phyloP scores from a whole-genome alignment of 2,113 vertebrate species.

The Trogon melanurus region DNA sequence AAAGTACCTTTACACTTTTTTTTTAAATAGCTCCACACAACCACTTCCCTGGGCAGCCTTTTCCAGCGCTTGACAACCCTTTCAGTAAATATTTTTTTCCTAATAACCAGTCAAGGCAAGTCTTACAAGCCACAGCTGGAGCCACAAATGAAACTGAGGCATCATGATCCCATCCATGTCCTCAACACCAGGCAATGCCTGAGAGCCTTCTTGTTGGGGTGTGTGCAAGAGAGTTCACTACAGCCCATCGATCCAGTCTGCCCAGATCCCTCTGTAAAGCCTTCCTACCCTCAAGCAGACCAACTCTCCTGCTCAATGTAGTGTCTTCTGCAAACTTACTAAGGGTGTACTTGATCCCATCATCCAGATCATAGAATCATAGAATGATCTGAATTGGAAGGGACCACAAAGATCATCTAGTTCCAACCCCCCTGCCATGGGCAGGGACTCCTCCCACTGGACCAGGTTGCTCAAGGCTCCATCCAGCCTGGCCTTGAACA shows the following conservation, averaged over 20 bases:
- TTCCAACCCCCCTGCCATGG: too few species aligned
- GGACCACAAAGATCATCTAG: too few species aligned
- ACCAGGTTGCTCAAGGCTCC: too few species aligned
- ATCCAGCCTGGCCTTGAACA: too few species aligned
- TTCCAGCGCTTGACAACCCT: too few species aligned
- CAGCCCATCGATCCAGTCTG: background rate
- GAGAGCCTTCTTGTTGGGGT: too few species aligned
- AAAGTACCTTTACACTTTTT: background rate
- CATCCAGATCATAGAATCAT: too few species aligned
- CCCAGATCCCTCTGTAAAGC: background rate
- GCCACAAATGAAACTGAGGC: background rate
- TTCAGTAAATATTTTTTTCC: background rate
- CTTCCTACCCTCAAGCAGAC: background rate
- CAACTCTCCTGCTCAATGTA: accelerated
- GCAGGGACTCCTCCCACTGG: too few species aligned
- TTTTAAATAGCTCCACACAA: too few species aligned
- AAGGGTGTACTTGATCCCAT: background rate
- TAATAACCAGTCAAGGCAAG: background rate
- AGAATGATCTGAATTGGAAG: too few species aligned
- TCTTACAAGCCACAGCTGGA: background rate
- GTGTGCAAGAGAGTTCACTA: too few species aligned
- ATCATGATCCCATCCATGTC: accelerated
- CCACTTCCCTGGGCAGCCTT: too few species aligned
- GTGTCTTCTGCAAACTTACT: background rate
- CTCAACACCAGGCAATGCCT: background rate